phyloP scores from a whole-genome alignment of 92 coral and sea anemone genomes.

The Siderastrea radians region DNA sequence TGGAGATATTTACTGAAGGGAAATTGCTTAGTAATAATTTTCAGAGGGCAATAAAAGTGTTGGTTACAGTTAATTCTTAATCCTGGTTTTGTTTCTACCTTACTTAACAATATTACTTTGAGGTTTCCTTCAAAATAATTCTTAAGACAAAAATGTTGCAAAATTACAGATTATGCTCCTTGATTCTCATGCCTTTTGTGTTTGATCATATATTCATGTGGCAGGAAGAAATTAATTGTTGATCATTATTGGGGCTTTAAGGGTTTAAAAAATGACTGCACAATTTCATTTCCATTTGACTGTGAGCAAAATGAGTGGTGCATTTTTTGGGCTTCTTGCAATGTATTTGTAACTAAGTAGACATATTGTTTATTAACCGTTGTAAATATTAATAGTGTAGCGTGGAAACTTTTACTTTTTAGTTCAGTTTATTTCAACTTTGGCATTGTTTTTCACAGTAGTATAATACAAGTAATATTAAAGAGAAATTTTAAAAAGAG shows the following conservation, averaged over 20 bases:
- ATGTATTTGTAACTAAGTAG: background rate
- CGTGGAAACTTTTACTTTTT: background rate
- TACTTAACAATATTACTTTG: background rate
- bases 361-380: background rate
- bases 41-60: background rate
- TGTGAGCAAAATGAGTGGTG: background rate
- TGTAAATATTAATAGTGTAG: conserved; percentile 4
- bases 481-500: background rate
- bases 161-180: no score
- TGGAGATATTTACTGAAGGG: background rate
- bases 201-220: no score
- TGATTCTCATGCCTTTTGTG: no score
- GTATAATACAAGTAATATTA: background rate
- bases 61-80: background rate
- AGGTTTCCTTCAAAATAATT: background rate
- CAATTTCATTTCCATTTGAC: background rate
- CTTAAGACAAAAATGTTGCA: background rate
- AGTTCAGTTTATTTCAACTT: background rate
- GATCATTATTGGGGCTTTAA: background rate
- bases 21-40: background rate
- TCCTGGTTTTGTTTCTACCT: background rate
- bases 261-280: background rate
- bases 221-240: no score
- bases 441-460: background rate
- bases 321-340: background rate